Base-by-base conservation (phyloP, 2,113 vertebrate species). In the Malurus cyaneus region DNA sequence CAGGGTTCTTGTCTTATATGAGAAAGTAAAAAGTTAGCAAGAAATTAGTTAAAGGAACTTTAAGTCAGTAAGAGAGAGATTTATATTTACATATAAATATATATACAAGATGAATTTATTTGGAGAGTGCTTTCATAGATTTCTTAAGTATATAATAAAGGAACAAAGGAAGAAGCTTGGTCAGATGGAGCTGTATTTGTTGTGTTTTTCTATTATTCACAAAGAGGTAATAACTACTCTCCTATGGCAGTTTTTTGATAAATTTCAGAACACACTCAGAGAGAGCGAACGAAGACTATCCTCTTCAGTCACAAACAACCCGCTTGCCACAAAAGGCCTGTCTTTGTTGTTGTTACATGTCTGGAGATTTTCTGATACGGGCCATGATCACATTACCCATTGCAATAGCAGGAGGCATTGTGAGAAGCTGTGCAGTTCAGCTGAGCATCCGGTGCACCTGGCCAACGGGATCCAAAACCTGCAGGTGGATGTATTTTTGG, bases 351-450 rank as follows among this genome's bases (percentile, higher is more conserved):
- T 32, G 31, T 21, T 74, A 44, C 29, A 18, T 5, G 24, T 60
- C 61, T 74, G 73, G 49, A 87, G 61, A 61, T 89, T 56, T 87
- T 34, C 57, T 64, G 70, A 67, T 64, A 49, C 0, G 2, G 36
- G 56, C 44, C 5, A 0, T 4, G 70, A 79, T 71, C 47, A 10
- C 61, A 14, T 56, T 71, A 47, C 52, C 25, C 21, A 32, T 3
- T 4, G 14, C 2, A 4, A 8, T 12, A 74, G 56, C 1, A 3
- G 34, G 24, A 62, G n/a, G 47, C 32, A 47, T 0, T 0, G 0
- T 0, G 79, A 14, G 56, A 24, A 84, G 29, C 32, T 24, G 34
- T 14, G 85, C 44, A 46, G 39, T 0, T 39, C 39, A 39, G 39
- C 39, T 39, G 0, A 53, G 50, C 0, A 0, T 11, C 32, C 2